phyloP scores from a whole-genome alignment of 2,113 vertebrate genomes.

The Procapra przewalskii region DNA sequence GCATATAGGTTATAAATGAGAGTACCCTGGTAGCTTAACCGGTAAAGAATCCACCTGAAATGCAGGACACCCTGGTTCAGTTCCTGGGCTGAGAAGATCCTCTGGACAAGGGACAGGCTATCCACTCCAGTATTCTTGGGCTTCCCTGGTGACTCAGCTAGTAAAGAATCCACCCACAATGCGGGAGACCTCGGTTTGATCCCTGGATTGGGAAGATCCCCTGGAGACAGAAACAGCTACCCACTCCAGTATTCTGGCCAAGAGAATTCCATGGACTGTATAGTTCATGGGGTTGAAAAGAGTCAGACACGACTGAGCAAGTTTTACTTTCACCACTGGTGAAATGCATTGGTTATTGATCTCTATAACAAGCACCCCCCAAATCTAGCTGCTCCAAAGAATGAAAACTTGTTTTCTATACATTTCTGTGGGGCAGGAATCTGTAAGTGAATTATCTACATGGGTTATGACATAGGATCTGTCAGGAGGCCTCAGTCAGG shows the following conservation, averaged over 20 bases:
- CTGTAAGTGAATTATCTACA: not conserved
- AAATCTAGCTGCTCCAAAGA: not conserved
- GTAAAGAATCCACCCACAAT: not conserved
- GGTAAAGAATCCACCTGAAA: not conserved
- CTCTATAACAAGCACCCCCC: not conserved
- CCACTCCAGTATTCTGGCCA: not conserved
- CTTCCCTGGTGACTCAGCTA: not conserved
- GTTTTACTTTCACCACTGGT: not conserved
- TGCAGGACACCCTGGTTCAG: not conserved
- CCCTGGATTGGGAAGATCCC: not conserved
- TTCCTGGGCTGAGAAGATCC: not conserved
- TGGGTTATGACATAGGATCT: not conserved
- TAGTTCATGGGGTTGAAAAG: not conserved
- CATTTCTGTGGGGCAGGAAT: not conserved
- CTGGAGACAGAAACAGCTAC: not conserved
- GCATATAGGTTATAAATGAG: not conserved
- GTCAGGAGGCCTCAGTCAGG: not conserved
- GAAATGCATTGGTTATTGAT: not conserved
- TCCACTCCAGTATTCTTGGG: not conserved
- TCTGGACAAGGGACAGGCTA: not conserved
- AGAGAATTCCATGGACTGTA: not conserved
- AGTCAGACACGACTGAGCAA: not conserved
- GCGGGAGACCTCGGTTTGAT: not conserved
- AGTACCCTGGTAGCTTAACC: not conserved
- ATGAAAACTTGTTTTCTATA: not conserved